A percentile compares a stretch with the other conserved stretches of the same genome.
phyloP scores from a whole-genome alignment of 2,113 vertebrate genomes.

The Pachyramphus minor region DNA sequence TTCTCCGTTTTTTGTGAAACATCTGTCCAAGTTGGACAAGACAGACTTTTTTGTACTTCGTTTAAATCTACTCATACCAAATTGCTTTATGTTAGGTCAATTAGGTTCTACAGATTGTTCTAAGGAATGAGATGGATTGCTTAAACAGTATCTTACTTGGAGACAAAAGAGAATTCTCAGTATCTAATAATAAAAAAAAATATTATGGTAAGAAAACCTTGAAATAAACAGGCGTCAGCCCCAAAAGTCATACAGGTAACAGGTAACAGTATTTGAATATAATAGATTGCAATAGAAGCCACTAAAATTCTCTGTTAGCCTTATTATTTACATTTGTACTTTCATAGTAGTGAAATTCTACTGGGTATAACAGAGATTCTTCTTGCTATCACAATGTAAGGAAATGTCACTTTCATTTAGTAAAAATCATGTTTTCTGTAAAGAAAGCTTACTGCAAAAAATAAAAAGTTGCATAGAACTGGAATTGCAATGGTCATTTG shows the following conservation, averaged over 20 bases:
- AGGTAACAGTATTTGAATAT: not conserved
- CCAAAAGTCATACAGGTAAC: accelerated
- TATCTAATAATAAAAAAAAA: not conserved
- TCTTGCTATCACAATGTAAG: not conserved
- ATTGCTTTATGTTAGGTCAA: not conserved
- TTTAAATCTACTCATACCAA: not conserved
- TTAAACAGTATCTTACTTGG: not conserved
- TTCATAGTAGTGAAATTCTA: not conserved
- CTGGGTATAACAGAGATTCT: not conserved
- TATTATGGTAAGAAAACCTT: not conserved
- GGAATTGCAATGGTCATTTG: not conserved
- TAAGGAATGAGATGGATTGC: not conserved
- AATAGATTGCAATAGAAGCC: not conserved
- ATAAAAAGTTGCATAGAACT: not conserved
- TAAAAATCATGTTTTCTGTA: not conserved
- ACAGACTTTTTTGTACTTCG: not conserved
- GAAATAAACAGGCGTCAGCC: not conserved
- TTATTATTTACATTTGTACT: not conserved
- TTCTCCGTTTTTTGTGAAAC: not conserved
- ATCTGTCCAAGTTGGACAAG: not conserved
- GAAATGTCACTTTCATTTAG: not conserved
- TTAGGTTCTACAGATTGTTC: not conserved
- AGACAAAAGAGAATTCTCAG: not conserved
- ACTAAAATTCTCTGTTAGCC: not conserved
- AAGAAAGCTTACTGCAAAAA: not conserved